Base-by-base conservation (phyloP, 1,140 invertebrate genomes). In the Meloidogyne exigua region DNA sequence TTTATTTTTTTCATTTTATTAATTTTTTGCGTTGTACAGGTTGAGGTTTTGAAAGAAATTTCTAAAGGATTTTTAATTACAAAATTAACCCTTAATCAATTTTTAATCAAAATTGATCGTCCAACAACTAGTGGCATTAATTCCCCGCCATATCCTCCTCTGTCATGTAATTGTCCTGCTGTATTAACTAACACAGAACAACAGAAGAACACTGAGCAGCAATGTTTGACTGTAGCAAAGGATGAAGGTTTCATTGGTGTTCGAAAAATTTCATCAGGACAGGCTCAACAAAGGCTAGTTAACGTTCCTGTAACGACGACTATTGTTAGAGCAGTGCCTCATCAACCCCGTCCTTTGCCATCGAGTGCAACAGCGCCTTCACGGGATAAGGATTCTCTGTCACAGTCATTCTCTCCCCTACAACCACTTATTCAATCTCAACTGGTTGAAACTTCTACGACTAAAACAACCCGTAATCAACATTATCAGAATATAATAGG, bases 371-470 rank as follows among this genome's bases (percentile, higher is more conserved):
- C 9, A 4, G 18, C 49, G 0, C 49, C 49, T 57, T 57, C 9
- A 9, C 36, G 36, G 4, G 36, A 39, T 39, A 39, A 39, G 10
- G 36, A 57, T 57, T 57, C 49, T 57, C n/a, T n/a, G n/a, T 57
- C 49, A n/a, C 49, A 57, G 18, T 57, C 49, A 57, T 57, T 57
- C n/a, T 57, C 49, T 57, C n/a, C n/a, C n/a, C 49, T 57, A n/a
- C 49, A 57, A 57, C 49, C 49, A 57, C 49, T 57, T 57, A 18
- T 57, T 5, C 49, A 57, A 57, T 57, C 49, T 57, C n/a, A 4
- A n/a, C 13, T 49, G 3, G 5, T 57, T 57, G 49, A 57, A n/a
- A 57, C 0, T 57, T n/a, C 49, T n/a, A 5, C 49, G n/a, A 12
- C n/a, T 57, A 57, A 21, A 57, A 57, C 49, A n/a, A n/a, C 18